Evolutionary conservation across 2,888 invertebrate species (phyloP).

Genomic region (Entomobrya proxima): DNA sequence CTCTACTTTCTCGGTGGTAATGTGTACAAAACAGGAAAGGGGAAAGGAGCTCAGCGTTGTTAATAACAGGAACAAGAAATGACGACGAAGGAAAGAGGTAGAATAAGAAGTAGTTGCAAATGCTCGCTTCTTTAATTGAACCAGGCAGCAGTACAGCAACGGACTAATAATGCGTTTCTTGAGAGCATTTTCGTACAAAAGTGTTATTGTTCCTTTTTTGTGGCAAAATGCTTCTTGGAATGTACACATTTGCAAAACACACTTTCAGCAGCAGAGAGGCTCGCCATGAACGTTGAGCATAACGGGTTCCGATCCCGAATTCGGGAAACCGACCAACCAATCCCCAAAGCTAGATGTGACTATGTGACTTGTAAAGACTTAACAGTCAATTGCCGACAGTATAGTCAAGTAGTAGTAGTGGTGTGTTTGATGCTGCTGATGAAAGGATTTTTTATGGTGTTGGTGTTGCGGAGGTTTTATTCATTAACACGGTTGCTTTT

Average conservation of each 20-base stretch:
- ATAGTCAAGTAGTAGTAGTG: background rate
- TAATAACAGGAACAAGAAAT: conserved; percentile 11
- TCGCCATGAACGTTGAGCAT: background rate
- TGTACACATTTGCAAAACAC: background rate
- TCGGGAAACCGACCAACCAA: conserved; percentile 8
- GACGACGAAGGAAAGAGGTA: background rate
- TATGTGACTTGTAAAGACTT: background rate
- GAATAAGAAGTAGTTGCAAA: too few relatives aligned
- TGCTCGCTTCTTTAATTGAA: background rate
- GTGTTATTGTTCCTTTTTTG: conserved; percentile 23
- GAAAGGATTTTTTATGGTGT: background rate
- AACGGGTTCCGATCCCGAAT: background rate
- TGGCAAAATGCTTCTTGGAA: background rate
- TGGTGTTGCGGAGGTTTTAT: background rate
- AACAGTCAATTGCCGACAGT: background rate
- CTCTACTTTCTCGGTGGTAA: background rate
- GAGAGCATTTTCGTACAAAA: background rate
- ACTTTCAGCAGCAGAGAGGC: background rate
- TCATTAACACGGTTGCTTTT: too few relatives aligned
- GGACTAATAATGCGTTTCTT: background rate
- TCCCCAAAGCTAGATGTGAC: background rate
- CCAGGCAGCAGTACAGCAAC: background rate
- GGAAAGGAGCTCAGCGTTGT: background rate
- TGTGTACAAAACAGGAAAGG: conserved; percentile 9
- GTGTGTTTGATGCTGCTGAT: background rate